phyloP scores from a whole-genome alignment of 2,888 invertebrate species.

The Agriopis leucophaearia region DNA sequence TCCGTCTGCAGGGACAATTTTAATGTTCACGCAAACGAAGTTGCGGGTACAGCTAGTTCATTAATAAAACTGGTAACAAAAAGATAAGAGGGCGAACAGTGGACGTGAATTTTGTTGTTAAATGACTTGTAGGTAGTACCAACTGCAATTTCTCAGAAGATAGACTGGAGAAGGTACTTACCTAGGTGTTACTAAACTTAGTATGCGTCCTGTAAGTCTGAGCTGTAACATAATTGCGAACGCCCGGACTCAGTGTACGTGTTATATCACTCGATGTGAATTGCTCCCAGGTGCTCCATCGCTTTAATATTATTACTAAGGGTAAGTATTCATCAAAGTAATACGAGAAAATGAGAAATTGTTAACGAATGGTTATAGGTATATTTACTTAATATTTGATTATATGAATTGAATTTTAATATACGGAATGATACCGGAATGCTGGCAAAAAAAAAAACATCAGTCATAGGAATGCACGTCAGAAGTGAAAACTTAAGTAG shows the following conservation, averaged over 20 bases:
- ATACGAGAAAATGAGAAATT: not conserved
- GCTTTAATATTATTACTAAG: slow-evolving; percentile 51
- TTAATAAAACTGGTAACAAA: not conserved
- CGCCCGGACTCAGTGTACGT: slow-evolving; percentile 33
- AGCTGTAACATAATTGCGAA: slow-evolving; percentile 47
- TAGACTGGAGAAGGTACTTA: not conserved
- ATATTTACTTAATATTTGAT: not conserved
- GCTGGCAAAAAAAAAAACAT: too few relatives aligned
- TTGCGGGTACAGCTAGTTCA: too few relatives aligned
- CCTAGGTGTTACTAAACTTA: slow-evolving; percentile 12
- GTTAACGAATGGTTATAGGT: not conserved
- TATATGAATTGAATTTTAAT: too few relatives aligned
- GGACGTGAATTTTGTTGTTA: too few relatives aligned
- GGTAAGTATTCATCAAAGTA: slow-evolving; percentile 11
- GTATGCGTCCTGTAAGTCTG: slow-evolving; percentile 23
- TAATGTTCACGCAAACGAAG: too few relatives aligned
- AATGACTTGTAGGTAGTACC: not conserved
- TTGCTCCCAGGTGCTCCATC: slow-evolving; percentile 58
- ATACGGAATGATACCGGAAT: too few relatives aligned
- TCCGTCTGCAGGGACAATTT: too few relatives aligned
- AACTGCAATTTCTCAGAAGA: not conserved
- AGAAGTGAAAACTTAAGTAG: too few relatives aligned
- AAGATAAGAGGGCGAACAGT: too few relatives aligned
- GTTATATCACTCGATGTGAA: slow-evolving; percentile 54
- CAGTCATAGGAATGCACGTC: too few relatives aligned